Base-by-base conservation (phyloP, 2,797 vertebrate genomes). In the Scolopax bukidnonensis region DNA sequence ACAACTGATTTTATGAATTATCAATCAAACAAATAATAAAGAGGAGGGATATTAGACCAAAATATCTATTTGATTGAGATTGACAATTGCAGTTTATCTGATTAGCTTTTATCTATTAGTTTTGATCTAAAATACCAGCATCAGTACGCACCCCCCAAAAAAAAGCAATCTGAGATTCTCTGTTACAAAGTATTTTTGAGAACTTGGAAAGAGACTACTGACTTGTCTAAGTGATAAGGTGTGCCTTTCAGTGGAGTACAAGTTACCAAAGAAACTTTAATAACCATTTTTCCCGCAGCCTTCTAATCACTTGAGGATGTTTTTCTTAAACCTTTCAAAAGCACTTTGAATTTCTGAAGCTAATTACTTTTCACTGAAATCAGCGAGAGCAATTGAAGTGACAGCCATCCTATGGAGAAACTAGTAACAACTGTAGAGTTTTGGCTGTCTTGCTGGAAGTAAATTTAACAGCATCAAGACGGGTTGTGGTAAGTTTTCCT, bases 381-480 rank as follows among this genome's bases (percentile, higher is more conserved):
- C 5, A 86, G 23, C 3, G 45, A 77, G 38, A 45, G 16, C n/a
- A 57, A 33, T 17, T 14, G 10, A 47, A 41, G 11, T 1, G 21
- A 21, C 54, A 11, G 25, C 11, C 54, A 10, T 21, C 25, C 30
- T 2, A 14, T 5, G 11, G 67, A 27, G 23, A 40, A 64, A 50
- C n/a, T 6, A 40, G 5, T 1, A 20, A 3, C 6, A 27, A 4
- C 4, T 0, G 8, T 1, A 19, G 23, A 50, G 19, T 10, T 40
- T 13, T 12, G 25, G 57, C 43, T 27, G 4, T 14, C 65, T 48
- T 28, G 6, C n/a, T 47, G 48, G n/a, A 63, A 28, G 20, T 25
- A 51, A 63, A 60, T 15, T 61, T 27, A 82, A 51, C 8, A 61
- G 63, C 33, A 18, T 0, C 2, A 2, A 50, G 18, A 33, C 2